A percentile compares a stretch with the other conserved stretches of the same genome.
phyloP scores from a whole-genome alignment of 2,113 vertebrate species.

The Arenaria interpres region DNA sequence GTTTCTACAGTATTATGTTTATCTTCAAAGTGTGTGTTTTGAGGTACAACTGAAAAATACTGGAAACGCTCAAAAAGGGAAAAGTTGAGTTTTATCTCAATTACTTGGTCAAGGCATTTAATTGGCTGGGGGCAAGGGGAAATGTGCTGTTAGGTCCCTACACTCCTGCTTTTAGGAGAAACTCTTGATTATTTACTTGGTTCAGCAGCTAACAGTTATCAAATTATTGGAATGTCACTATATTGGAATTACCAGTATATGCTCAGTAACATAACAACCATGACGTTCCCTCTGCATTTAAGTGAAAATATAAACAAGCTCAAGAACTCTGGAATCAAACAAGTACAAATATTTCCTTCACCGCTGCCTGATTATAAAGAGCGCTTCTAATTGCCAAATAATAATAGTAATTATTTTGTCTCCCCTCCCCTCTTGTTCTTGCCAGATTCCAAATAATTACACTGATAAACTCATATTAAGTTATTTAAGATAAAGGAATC shows the following conservation, averaged over 20 bases:
- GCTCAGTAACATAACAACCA: neutral
- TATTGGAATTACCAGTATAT: neutral
- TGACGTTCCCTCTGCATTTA: neutral
- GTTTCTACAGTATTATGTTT: neutral
- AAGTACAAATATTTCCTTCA: neutral
- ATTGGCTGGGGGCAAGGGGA: neutral
- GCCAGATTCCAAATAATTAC: neutral
- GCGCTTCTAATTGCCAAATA: neutral
- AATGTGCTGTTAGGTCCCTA: neutral
- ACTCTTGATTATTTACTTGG: neutral
- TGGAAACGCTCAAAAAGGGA: neutral
- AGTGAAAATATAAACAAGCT: neutral
- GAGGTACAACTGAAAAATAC: neutral
- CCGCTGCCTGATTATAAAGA: neutral
- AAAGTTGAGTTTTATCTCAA: neutral
- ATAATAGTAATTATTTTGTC: neutral
- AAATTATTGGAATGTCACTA: neutral
- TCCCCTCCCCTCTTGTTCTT: neutral
- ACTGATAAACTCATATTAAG: neutral
- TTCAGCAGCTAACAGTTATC: neutral
- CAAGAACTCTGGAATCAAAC: neutral
- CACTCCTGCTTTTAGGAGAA: neutral
- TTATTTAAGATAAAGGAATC: neutral
- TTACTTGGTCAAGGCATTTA: conserved; percentile 23
- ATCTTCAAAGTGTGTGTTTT: neutral